A percentile compares a stretch with the other conserved stretches of the same genome.
Evolutionary conservation across 2,797 vertebrate genomes (phyloP).

Genomic region (Tauraco hartlaubi): DNA sequence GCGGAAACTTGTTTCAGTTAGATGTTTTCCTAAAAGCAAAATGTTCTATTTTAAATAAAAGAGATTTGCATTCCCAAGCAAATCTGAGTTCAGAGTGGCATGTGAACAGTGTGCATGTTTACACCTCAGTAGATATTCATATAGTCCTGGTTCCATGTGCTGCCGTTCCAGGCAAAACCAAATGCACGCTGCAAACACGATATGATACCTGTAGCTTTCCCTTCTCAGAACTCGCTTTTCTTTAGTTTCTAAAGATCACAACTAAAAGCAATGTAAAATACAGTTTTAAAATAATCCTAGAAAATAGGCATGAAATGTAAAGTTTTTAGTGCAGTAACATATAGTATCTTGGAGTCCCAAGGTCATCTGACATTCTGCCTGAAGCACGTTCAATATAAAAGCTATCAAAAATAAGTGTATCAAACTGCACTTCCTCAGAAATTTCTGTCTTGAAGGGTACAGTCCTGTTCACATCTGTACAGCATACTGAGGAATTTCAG

Average conservation of each 20-base stretch:
- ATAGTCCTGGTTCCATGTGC: constrained; percentile 69
- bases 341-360: background rate
- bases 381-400: background rate
- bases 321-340: background rate
- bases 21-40: constrained; percentile 64
- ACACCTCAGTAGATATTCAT: constrained; percentile 76
- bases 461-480: background rate
- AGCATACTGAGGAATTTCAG: background rate
- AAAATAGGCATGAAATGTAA: background rate
- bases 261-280: background rate
- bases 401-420: background rate
- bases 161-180: constrained; percentile 61
- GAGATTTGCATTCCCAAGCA: constrained; percentile 79
- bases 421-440: background rate
- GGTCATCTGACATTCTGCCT: background rate
- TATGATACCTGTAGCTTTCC: background rate
- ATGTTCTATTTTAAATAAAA: constrained; percentile 70
- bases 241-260: background rate
- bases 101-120: constrained; percentile 75
- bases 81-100: constrained; percentile 71
- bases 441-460: background rate
- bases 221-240: background rate
- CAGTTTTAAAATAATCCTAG: background rate
- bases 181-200: constrained; percentile 24
- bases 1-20: constrained; percentile 75